phyloP scores from a whole-genome alignment of 2,113 vertebrate species.

The Pedionomus torquatus region DNA sequence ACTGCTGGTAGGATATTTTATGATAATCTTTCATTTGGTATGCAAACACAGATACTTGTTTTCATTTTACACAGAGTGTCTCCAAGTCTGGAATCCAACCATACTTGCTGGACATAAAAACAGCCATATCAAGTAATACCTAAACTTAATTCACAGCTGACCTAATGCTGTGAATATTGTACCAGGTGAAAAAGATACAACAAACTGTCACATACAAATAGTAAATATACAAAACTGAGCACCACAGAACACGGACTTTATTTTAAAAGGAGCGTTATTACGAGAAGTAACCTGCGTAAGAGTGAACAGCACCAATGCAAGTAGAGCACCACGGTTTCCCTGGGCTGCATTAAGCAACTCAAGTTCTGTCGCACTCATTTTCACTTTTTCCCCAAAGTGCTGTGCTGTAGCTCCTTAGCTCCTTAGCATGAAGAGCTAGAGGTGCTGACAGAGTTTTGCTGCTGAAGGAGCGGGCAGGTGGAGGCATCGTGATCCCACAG shows the following conservation, averaged over 20 bases:
- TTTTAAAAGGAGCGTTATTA: neutral
- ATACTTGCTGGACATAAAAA: neutral
- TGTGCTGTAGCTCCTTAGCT: neutral
- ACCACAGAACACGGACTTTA: neutral
- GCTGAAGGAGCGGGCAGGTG: neutral
- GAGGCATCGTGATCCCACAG: neutral
- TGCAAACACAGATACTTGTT: neutral
- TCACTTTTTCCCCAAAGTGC: neutral
- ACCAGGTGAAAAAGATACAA: neutral
- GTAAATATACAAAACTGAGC: neutral
- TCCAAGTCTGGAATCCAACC: neutral
- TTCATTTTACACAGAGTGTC: neutral
- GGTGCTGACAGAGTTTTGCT: neutral
- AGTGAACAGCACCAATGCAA: neutral
- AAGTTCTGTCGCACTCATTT: neutral
- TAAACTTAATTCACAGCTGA: too few species aligned
- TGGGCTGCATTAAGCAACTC: neutral
- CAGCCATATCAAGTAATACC: neutral
- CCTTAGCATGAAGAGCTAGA: neutral
- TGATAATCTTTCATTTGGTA: neutral
- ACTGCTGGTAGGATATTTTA: neutral
- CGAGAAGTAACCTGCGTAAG: neutral
- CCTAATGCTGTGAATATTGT: neutral
- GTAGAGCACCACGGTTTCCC: neutral
- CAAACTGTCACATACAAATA: neutral